Conservation (phyloP, 2,797 vertebrate genomes). For the Betta splendens region DNA sequence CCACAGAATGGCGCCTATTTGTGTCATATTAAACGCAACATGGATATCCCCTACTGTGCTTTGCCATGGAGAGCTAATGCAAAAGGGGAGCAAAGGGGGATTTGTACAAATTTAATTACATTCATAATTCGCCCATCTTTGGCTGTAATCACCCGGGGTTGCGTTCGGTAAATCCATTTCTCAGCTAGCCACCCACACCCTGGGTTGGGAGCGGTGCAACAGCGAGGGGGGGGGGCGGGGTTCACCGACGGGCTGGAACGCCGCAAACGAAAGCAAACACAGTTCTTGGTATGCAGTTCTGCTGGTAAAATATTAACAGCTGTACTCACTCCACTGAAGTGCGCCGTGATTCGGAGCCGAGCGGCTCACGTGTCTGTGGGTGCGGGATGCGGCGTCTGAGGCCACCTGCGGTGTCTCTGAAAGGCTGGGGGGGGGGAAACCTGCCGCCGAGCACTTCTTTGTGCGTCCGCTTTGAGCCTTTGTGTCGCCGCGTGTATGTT, state of each 20-base stretch:
- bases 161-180: slow-evolving; percentile 66
- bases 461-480: slow-evolving; percentile 34
- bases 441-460: slow-evolving; percentile 29
- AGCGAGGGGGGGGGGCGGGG: too few relatives aligned
- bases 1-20: slow-evolving; percentile 62
- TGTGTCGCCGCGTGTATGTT: slow-evolving; percentile 33
- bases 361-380: slow-evolving; percentile 24
- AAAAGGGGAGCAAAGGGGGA: slow-evolving; percentile 59
- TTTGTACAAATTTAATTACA: slow-evolving; percentile 76
- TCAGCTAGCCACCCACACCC: slow-evolving; percentile 50
- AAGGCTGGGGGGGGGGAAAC: slow-evolving; percentile 51
- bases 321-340: slow-evolving; percentile 42
- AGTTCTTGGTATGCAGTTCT: slow-evolving; percentile 36
- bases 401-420: slow-evolving; percentile 64
- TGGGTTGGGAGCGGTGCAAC: slow-evolving; percentile 13
- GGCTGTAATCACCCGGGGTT: slow-evolving; percentile 67
- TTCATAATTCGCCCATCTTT: slow-evolving; percentile 73
- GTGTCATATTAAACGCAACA: slow-evolving; percentile 60
- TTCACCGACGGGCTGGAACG: slow-evolving; percentile 53
- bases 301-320: slow-evolving; percentile 71
- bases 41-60: slow-evolving; percentile 55
- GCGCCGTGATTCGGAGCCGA: slow-evolving; percentile 23
- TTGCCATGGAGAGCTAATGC: slow-evolving; percentile 56
- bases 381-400: slow-evolving; percentile 49
- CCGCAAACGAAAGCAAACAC: slow-evolving; percentile 69